Percentiles rank a stretch among this genome's conserved stretches.
Conservation (phyloP, 2,888 invertebrate genomes). For the Molorchus minor region DNA sequence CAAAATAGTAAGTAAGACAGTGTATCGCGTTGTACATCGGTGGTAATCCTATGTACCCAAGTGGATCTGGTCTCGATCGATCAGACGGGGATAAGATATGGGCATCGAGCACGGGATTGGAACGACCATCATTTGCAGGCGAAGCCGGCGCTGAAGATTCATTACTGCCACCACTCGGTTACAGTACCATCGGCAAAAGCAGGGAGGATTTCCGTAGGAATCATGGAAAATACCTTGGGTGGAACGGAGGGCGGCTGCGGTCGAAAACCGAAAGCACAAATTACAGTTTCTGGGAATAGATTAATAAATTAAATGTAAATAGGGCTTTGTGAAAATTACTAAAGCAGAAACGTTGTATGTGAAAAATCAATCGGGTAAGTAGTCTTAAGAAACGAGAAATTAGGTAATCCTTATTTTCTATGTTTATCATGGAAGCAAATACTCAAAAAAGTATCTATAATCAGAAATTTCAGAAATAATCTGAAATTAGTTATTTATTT, state of each 20-base stretch:
- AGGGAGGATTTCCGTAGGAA: slow-evolving; percentile 16
- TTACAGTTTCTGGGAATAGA: background rate
- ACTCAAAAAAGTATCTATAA: too few relatives aligned
- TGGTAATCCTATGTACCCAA: slow-evolving; percentile 42
- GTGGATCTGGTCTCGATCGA: slow-evolving; percentile 52
- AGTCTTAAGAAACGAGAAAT: too few relatives aligned
- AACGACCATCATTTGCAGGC: slow-evolving; percentile 58
- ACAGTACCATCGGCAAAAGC: slow-evolving; percentile 36
- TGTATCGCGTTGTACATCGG: slow-evolving; percentile 40
- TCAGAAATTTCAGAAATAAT: too few relatives aligned
- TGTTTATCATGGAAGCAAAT: too few relatives aligned
- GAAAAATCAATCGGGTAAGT: slow-evolving; percentile 1
- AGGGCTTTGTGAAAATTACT: too few relatives aligned
- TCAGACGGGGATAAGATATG: slow-evolving; percentile 53
- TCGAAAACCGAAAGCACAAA: background rate
- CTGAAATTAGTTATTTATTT: too few relatives aligned
- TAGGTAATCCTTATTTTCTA: too few relatives aligned
- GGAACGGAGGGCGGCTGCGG: background rate
- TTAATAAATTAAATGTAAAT: too few relatives aligned
- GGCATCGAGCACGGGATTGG: slow-evolving; percentile 52
- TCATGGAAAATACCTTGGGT: slow-evolving; percentile 11
- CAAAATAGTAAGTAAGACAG: slow-evolving; percentile 40
- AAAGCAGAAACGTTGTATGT: background rate
- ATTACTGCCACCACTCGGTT: slow-evolving; percentile 42
- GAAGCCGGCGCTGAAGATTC: slow-evolving; percentile 50